Base-by-base conservation (phyloP, 2,113 vertebrate species). In the Notothenia coriiceps region DNA sequence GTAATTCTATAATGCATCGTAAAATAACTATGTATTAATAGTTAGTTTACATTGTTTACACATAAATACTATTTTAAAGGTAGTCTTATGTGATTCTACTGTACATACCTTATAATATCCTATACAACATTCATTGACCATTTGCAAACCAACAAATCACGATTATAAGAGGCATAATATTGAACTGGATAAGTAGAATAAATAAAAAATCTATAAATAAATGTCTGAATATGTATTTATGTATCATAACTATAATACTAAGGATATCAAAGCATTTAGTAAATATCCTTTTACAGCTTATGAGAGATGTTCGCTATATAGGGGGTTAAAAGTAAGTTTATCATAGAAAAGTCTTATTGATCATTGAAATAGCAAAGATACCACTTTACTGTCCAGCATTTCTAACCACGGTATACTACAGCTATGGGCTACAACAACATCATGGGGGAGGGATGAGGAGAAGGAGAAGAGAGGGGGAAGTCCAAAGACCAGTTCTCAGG, bases 401-500 rank as follows among this genome's bases (percentile, higher is more conserved):
- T 54, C 51, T 54, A 50, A 50, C 49, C 49, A 50, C 49, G 14
- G 6, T 17, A 17, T 50, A 50, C 1, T 50, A 20, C 46, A 66
- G 79, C 79, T 78, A 13, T 56, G 20, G 88, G 83, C 80, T 59
- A 62, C 61, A 29, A 35, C 6, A 17, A 54, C 64, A 68, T 77
- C 71, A 64, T 47, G 61, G 67, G 47, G 33, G 60, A 54, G 1
- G 15, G 25, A n/a, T 70, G 47, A 43, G 0, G 6, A 50, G 54
- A 7, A 18, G 40, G 43, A 40, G 57, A 35, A 29, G 5, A 13
- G 2, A 29, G 15, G 50, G 43, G 35, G 9, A 47, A 17, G 44
- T 67, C 73, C 57, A 65, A 64, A 75, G 59, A 70, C 6, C 22
- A 83, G 74, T 82, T 87, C 84, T 85, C 78, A 88, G 60, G 59